Evolutionary conservation across 2,797 vertebrate species (phyloP), one percentile per base, ranked within the genome.

Genomic region (Syngnathus rostellatus): DNA sequence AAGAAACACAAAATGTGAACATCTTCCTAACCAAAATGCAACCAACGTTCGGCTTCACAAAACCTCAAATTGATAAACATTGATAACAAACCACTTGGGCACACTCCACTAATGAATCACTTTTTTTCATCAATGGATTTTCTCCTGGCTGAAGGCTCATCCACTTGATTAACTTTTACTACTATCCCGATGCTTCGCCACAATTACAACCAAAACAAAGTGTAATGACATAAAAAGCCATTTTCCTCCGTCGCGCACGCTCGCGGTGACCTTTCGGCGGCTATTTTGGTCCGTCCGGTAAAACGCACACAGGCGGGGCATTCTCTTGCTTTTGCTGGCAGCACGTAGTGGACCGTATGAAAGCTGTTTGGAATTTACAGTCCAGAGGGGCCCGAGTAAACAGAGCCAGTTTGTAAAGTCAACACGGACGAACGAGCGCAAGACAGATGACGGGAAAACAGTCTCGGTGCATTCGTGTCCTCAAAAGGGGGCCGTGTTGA

Each of bases 371-470:
- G 51, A 68, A 69, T 59, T 71, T 51, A 67, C 6, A 63, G 69
- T 74, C 58, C 63, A 74, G 63, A 59, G 68, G 50, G 62, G 25
- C 3, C 39, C 41, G 46, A 66, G 72, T 66, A 76, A 81, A 76
- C 19, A 75, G 31, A 25, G 1, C 14, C 8, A 4, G 23, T 31
- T 40, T 78, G 68, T 66, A 57, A 72, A 77, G 76, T 77, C 72
- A 83, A 81, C 75, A 75, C 41, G 39, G 62, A 37, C 48, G 19
- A 77, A 77, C 12, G 73, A 72, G 50, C 69, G 55, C 54, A 39
- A 68, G 39, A 54, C 19, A 12, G 1, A 1, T 4, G 41, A 50
- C 31, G 4, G 46, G 51, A 70, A 57, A 37, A 38, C 51, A 7
- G 17, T 77, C 65, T 73, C 43, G 69, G 62, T 59, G 68, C 50